Evolutionary conservation across 2,113 vertebrate genomes (phyloP), one percentile per base, ranked within the genome.

Genomic region (Ammodytes marinus): DNA sequence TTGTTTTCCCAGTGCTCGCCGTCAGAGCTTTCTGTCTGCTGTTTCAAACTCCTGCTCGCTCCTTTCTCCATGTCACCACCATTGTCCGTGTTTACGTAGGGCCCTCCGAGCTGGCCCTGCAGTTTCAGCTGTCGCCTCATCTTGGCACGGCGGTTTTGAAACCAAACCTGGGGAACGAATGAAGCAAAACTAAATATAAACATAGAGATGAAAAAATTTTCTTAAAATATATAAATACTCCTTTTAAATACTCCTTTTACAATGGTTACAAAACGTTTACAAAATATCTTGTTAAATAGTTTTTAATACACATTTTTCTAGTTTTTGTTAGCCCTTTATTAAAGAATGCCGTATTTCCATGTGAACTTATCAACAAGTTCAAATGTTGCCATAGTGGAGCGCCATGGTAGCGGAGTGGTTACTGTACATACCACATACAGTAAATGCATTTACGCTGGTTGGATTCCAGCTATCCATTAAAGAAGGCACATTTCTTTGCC

Each of bases 121-220:
- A 95, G 89, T 47, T 96, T 96, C 70, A 96, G 91, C 86, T 96
- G 96, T 15, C 96, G 88, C 57, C 96, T 91, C 96, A 97, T 96
- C 87, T 97, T 97, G 40, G 96, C 96, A 17, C 96, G 93, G 14
- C 96, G 95, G 85, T 97, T 97, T 77, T 97, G 96, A 86, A 97
- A 97, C 96, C 96, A 97, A 70, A 97, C 96, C 96, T 97, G 72
- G 13, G 27, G 27, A 39, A 63, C 50, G 77, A 75, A 78, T 70
- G 8, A 69, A 59, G 19, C 10, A 59, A 40, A 4, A 27, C 2
- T 10, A 0, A 46, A 39, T 43, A 39, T 5, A 49, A 39, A 15
- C 14, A 14, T 4, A 39, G 13, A 8, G 11, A 54, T 54, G 8
- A 14, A 1, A 4, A 17, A 19, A 37, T 13, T 39, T 3, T 6